Evolutionary conservation across 2,888 invertebrate genomes (phyloP).

Genomic region (Conistra vaccinii): DNA sequence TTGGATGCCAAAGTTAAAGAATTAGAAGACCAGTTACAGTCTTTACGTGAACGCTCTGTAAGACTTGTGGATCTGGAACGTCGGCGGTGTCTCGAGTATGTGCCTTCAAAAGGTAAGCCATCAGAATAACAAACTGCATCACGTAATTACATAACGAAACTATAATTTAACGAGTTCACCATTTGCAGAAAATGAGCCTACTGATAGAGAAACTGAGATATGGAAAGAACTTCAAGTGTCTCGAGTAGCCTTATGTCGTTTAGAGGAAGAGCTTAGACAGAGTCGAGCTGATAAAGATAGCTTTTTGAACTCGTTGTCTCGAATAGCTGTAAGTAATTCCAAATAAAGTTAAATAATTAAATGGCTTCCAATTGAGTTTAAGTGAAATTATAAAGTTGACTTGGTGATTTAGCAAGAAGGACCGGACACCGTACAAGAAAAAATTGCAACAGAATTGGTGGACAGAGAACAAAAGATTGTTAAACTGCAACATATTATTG

Average conservation of each 20-base stretch:
- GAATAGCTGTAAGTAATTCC: conserved; percentile 83
- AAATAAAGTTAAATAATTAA: neutral
- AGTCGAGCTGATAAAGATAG: conserved; percentile 88
- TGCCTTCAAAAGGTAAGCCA: conserved; percentile 81
- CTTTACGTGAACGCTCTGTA: conserved; percentile 78
- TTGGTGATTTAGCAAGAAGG: conserved; percentile 80
- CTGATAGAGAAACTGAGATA: conserved; percentile 87
- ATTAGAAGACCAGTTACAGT: conserved; percentile 75
- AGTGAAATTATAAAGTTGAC: neutral
- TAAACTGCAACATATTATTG: conserved; percentile 80
- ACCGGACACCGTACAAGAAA: conserved; percentile 77
- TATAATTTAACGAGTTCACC: conserved; percentile 11
- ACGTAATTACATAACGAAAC: neutral
- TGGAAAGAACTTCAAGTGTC: conserved; percentile 88
- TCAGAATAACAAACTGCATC: neutral
- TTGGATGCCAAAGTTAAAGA: conserved; percentile 78
- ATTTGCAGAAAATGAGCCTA: conserved; percentile 81
- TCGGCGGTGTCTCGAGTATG: conserved; percentile 79
- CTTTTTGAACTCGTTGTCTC: conserved; percentile 85
- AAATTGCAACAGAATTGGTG: conserved; percentile 83
- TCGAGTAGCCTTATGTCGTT: conserved; percentile 76
- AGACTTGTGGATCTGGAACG: conserved; percentile 81
- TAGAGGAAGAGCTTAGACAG: conserved; percentile 83
- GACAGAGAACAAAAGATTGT: conserved; percentile 82
- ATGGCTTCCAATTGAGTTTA: neutral